Percentiles rank a stretch among this genome's conserved stretches.
phyloP scores from a whole-genome alignment of 2,888 invertebrate genomes.

The Limenitis camilla region DNA sequence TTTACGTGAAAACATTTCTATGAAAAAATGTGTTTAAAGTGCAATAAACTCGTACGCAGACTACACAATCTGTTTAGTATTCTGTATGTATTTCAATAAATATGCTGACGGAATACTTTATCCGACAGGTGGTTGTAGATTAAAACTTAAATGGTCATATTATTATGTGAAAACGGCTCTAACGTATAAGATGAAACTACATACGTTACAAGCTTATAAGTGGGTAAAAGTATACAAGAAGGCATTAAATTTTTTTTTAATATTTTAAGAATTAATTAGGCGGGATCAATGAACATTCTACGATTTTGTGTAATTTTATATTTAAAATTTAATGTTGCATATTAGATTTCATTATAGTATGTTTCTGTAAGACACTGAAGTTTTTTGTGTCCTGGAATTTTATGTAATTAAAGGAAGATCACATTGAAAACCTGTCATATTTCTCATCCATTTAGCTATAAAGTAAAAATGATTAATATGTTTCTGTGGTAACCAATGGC shows the following conservation, averaged over 20 bases:
- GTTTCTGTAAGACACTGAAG: too few relatives aligned
- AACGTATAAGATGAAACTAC: too few relatives aligned
- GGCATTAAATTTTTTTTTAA: too few relatives aligned
- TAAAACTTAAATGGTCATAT: not conserved
- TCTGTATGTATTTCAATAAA: slow-evolving; percentile 11
- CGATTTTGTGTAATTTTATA: too few relatives aligned
- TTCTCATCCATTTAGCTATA: slow-evolving; percentile 14
- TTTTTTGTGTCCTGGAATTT: slow-evolving; percentile 4
- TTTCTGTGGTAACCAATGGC: slow-evolving; percentile 24
- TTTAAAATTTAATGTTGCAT: too few relatives aligned
- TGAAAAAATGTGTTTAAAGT: too few relatives aligned
- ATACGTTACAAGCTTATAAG: too few relatives aligned
- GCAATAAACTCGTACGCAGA: not conserved
- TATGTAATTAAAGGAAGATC: slow-evolving; percentile 12
- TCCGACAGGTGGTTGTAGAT: slow-evolving; percentile 1
- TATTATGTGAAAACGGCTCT: too few relatives aligned
- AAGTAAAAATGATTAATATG: slow-evolving; percentile 21
- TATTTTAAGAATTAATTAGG: too few relatives aligned
- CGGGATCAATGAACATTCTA: too few relatives aligned
- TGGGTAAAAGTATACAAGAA: too few relatives aligned
- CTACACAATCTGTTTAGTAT: slow-evolving; percentile 12
- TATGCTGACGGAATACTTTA: slow-evolving; percentile 9
- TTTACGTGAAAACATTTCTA: not conserved
- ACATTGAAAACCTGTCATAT: slow-evolving; percentile 14
- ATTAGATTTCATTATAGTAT: too few relatives aligned